Conservation (phyloP, 1,140 invertebrate genomes). For the Drosophila seguyi region DNA sequence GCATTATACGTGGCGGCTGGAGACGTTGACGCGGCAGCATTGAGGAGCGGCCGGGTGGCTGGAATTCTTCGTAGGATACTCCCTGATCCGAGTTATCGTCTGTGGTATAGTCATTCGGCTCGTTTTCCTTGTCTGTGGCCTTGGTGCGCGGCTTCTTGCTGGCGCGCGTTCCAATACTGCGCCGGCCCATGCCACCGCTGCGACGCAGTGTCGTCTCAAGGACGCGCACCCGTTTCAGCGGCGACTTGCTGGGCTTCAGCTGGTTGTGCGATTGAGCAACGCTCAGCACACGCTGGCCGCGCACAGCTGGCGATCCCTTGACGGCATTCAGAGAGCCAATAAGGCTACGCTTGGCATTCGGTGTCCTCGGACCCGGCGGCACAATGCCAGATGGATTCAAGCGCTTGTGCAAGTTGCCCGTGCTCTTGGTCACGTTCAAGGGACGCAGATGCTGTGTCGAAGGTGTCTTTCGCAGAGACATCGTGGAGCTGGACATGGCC, state of each 20-base stretch:
- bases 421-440: slow-evolving; percentile 41
- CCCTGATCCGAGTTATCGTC: slow-evolving; percentile 36
- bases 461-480: slow-evolving; percentile 73
- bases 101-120: slow-evolving; percentile 11
- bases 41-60: slow-evolving; percentile 64
- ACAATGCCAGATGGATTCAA: background rate
- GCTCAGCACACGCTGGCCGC: slow-evolving; percentile 11
- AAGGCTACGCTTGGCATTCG: slow-evolving; percentile 67
- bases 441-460: slow-evolving; percentile 46
- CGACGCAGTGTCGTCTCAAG: slow-evolving; percentile 67
- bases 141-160: slow-evolving; percentile 33
- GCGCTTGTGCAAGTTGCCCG: slow-evolving; percentile 66
- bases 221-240: slow-evolving; percentile 61
- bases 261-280: slow-evolving; percentile 2
- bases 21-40: slow-evolving; percentile 45
- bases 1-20: slow-evolving; percentile 1
- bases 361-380: slow-evolving; percentile 22
- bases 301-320: slow-evolving; percentile 22
- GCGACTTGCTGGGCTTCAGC: slow-evolving; percentile 47
- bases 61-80: slow-evolving; percentile 67
- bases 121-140: slow-evolving; percentile 22
- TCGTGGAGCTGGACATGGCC: slow-evolving; percentile 61
- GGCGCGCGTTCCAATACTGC: slow-evolving; percentile 40
- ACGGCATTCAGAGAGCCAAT: slow-evolving; percentile 46
- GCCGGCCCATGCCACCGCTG: slow-evolving; percentile 58